Conservation (phyloP, 2,797 vertebrate genomes). For the Acestrorhynchus altus region DNA sequence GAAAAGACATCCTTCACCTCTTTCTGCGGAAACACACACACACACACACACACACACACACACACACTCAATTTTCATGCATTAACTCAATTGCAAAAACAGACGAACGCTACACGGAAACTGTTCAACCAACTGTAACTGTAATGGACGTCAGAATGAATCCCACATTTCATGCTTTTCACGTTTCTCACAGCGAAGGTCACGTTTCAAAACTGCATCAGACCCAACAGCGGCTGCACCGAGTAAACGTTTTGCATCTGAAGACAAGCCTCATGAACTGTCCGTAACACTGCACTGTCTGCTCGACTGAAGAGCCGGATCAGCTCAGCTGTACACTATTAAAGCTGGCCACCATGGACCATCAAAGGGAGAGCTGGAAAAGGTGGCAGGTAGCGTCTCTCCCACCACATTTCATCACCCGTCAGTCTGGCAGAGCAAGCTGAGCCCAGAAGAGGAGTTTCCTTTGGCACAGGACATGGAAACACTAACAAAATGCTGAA, state of each 20-base stretch:
- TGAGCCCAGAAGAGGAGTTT: constrained; percentile 66
- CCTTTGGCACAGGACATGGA: constrained; percentile 73
- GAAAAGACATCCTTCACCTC: constrained; percentile 95
- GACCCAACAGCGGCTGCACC: not conserved
- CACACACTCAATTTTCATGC: not conserved
- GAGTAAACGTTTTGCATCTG: not conserved
- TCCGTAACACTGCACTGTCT: constrained; percentile 11
- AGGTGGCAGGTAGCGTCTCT: constrained; percentile 5
- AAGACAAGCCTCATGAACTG: not conserved
- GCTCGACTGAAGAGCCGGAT: not conserved
- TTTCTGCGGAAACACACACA: constrained; percentile 77
- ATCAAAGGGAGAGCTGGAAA: constrained; percentile 45
- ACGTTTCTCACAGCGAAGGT: not conserved
- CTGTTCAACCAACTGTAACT: not conserved
- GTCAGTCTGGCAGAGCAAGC: constrained; percentile 62
- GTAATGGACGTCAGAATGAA: not conserved
- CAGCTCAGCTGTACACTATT: not conserved
- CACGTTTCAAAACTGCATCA: not conserved
- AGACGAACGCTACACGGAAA: not conserved
- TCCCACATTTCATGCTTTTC: not conserved
- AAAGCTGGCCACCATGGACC: constrained; percentile 25
- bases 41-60: not conserved
- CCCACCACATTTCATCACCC: constrained; percentile 35
- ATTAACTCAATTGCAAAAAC: not conserved
- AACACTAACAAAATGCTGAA: constrained; percentile 68